Evolutionary conservation across 2,797 vertebrate genomes (phyloP), one percentile per base, ranked within the genome.

Genomic region (Hippoglossus hippoglossus): DNA sequence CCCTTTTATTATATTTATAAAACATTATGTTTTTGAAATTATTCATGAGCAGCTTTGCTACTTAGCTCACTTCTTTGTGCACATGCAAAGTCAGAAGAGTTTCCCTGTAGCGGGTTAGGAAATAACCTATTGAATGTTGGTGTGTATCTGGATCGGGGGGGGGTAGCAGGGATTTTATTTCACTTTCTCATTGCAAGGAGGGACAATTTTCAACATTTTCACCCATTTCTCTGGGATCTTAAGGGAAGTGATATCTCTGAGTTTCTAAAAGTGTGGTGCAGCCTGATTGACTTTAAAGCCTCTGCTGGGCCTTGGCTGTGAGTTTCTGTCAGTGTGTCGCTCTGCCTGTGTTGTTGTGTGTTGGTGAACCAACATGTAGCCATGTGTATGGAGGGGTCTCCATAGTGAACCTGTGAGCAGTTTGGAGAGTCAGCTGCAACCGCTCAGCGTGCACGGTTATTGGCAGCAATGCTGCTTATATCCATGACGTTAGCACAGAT

Each of bases 401-500:
- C 16, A 25, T 71, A 51, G 60, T 56, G 73, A 74, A n/a, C 54
- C 26, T 49, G 50, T 57, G 66, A 75, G 59, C 46, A 60, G 67
- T 82, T 66, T 79, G 39, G 41, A 77, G 60, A 73, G 59, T 73
- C 79, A 79, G 65, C 79, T 59, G 61, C 56, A 67, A 4, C 51
- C 24, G n/a, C 78, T 41, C 78, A 70, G 72, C 73, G 73, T 47
- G 52, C 18, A 3, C 2, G 3, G 21, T 68, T 58, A 62, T 55
- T 79, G 76, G 77, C 75, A 3, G 77, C 75, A 2, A n/a, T 60
- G 49, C 51, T 53, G 12, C 56, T 75, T 41, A 26, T 56, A 8
- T 70, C 49, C 46, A 46, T 64, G 64, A 73, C 73, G 55, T 71
- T 67, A 46, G 74, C 25, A 52, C 55, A 56, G 12, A 28, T 69